A percentile compares a stretch with the other conserved stretches of the same genome.
These are phyloP conservation scores for Strix aluco DNA, from an alignment of 2,113 vertebrate genomes.

Conservation along the genomic window DNA sequence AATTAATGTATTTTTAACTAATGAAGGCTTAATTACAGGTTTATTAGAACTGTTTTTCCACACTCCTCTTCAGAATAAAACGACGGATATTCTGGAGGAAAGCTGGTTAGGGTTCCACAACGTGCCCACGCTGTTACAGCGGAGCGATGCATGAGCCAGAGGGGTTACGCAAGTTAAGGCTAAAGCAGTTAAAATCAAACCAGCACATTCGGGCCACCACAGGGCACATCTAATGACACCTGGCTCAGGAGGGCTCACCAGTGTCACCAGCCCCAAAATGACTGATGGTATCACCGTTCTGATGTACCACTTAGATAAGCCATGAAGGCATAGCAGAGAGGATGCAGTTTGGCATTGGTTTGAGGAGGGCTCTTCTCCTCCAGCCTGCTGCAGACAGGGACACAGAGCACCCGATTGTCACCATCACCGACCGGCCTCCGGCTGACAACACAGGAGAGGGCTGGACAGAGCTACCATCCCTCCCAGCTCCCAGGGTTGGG, in stretches of 20 bases:
- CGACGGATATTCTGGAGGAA: background rate
- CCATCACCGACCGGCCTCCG: background rate
- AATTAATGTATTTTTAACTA: constrained; percentile 28
- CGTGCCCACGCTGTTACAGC: background rate
- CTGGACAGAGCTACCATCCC: background rate
- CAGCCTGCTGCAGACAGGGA: background rate
- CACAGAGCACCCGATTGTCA: rapidly evolving
- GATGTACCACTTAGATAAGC: rapidly evolving
- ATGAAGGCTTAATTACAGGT: constrained; percentile 54
- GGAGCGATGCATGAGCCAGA: rapidly evolving
- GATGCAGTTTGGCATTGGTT: rapidly evolving
- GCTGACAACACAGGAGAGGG: background rate
- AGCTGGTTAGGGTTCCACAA: background rate
- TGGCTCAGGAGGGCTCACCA: background rate
- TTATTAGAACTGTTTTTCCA: constrained; percentile 52
- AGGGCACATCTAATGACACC: background rate
- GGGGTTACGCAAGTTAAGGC: background rate
- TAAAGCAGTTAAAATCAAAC: background rate
- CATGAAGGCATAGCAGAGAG: background rate
- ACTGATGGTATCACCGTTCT: background rate
- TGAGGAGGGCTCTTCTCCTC: background rate
- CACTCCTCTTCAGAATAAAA: background rate
- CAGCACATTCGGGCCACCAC: rapidly evolving
- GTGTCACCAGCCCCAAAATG: background rate
- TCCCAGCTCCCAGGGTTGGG: background rate